Conservation (phyloP, 2,797 vertebrate genomes). For the Phalloptychus januarius region DNA sequence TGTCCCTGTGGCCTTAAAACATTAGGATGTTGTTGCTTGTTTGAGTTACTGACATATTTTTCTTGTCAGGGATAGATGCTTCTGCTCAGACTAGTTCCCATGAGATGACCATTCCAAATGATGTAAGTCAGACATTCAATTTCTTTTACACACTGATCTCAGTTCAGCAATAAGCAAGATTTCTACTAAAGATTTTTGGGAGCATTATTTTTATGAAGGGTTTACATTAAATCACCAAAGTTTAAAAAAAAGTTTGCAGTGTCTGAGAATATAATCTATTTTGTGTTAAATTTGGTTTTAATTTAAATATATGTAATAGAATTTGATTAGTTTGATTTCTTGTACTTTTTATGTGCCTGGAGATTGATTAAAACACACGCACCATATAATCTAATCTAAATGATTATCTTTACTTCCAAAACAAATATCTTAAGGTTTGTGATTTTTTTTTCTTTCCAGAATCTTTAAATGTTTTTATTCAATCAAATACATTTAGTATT, state of each 20-base stretch:
- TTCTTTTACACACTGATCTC: neutral
- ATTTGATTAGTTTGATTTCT: neutral
- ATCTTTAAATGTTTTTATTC: neutral
- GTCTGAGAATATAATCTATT: neutral
- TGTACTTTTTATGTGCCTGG: neutral
- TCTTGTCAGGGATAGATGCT: conserved; percentile 90
- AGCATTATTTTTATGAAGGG: neutral
- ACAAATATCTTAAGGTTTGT: neutral
- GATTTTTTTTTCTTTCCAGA: neutral
- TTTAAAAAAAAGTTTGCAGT: neutral
- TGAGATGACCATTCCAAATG: conserved; percentile 99
- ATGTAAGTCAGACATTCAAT: conserved; percentile 83
- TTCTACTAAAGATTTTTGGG: neutral
- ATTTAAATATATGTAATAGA: neutral
- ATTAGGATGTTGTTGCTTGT: neutral
- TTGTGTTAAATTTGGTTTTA: neutral
- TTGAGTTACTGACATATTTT: conserved; percentile 28
- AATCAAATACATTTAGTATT: neutral
- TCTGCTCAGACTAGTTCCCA: conserved; percentile 97
- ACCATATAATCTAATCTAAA: neutral
- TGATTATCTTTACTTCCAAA: neutral
- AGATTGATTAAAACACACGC: neutral
- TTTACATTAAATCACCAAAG: too few relatives aligned
- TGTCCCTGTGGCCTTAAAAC: neutral
- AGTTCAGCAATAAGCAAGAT: neutral